Conservation (phyloP, 1,140 invertebrate genomes). For the Microplitis mediator region DNA sequence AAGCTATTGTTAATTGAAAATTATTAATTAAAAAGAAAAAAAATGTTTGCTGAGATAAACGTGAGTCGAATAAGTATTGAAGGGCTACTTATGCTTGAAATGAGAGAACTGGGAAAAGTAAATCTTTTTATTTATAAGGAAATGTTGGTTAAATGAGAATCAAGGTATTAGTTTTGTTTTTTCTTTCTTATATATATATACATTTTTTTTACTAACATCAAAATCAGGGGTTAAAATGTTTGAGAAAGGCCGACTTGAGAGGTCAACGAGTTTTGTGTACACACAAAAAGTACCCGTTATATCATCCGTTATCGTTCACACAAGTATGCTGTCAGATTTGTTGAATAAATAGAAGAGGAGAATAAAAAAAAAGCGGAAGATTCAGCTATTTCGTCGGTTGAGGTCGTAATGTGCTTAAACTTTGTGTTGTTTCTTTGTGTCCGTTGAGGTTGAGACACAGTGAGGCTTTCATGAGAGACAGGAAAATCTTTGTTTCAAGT, state of each 20-base stretch:
- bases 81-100: no score
- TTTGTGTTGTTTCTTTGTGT: not conserved
- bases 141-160: no score
- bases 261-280: not conserved
- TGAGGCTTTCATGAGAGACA: not conserved
- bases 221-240: not conserved
- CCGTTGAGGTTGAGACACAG: not conserved
- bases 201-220: no score
- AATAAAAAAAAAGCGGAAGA: not conserved
- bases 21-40: no score
- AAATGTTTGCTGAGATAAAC: no score
- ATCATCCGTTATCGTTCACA: no score
- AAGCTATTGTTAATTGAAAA: no score
- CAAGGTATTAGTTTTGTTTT: no score
- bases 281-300: not conserved
- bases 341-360: not conserved
- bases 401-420: not conserved
- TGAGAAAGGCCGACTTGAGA: not conserved
- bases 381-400: slow-evolving; percentile 2
- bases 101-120: no score
- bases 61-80: no score
- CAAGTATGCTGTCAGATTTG: slow-evolving; percentile 1
- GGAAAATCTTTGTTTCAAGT: not conserved
- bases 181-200: no score
- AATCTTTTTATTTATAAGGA: no score